These are phyloP conservation scores for Manacus vitellinus DNA, from an alignment of 2,113 vertebrate genomes.

Conservation along the genomic window DNA sequence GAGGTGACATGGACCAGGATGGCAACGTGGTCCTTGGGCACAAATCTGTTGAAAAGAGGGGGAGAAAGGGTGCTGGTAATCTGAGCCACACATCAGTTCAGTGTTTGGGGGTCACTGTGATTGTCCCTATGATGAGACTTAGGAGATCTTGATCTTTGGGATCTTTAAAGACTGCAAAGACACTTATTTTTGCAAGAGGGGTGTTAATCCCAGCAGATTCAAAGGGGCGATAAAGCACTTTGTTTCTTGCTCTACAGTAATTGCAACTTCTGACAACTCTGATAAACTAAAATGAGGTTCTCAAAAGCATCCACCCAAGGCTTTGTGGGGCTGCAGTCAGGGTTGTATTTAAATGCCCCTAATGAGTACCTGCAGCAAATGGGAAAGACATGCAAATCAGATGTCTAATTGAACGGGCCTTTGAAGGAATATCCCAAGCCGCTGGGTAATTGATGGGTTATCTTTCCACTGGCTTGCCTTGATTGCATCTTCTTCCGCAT, in stretches of 20 bases:
- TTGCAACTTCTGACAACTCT: conserved; percentile 58
- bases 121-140: background rate
- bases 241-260: conserved; percentile 56
- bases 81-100: background rate
- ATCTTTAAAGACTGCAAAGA: conserved; percentile 14
- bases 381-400: conserved; percentile 71
- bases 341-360: conserved; percentile 65
- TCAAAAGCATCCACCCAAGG: conserved; percentile 66
- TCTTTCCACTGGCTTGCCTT: conserved; percentile 43
- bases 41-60: background rate
- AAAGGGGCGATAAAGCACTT: conserved; percentile 44
- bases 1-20: fast-evolving
- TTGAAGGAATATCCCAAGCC: conserved; percentile 69
- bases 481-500: conserved; percentile 58
- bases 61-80: background rate
- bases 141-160: conserved; percentile 17
- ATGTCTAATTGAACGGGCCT: conserved; percentile 66
- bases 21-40: background rate
- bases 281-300: conserved; percentile 67
- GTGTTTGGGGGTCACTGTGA: background rate
- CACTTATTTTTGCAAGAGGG: conserved; percentile 22
- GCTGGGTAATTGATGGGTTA: conserved; percentile 69
- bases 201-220: conserved; percentile 57
- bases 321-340: conserved; percentile 62
- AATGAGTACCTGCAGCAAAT: conserved; percentile 69